These are phyloP conservation scores for Mesochorus sp. DNA, from an alignment of 2,888 invertebrate species.

Conservation along the genomic window DNA sequence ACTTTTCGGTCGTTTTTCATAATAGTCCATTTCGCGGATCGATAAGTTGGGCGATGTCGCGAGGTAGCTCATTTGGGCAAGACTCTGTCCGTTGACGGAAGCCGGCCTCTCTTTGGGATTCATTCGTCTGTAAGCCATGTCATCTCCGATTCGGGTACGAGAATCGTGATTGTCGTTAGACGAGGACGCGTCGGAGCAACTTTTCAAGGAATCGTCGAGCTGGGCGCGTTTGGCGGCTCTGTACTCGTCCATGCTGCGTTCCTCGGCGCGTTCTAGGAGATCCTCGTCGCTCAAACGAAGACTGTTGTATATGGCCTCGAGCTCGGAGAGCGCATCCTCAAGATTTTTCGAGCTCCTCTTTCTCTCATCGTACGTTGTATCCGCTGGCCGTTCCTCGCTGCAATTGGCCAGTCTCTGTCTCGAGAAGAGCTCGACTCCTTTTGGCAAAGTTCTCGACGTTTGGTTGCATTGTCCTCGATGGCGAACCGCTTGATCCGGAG, in stretches of 20 bases:
- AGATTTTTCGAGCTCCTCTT: slow-evolving; percentile 89
- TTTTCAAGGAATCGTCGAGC: slow-evolving; percentile 69
- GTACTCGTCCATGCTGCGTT: slow-evolving; percentile 86
- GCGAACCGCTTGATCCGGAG: too few species aligned
- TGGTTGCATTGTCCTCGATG: slow-evolving; percentile 20
- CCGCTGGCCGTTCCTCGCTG: slow-evolving; percentile 42
- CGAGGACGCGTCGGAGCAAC: slow-evolving; percentile 44
- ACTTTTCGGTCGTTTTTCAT: slow-evolving; percentile 69
- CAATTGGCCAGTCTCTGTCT: slow-evolving; percentile 27
- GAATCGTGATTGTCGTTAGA: slow-evolving; percentile 40
- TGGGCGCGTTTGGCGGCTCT: slow-evolving; percentile 40
- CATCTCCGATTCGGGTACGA: slow-evolving; percentile 85
- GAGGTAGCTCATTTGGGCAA: slow-evolving; percentile 87
- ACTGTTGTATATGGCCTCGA: slow-evolving; percentile 96
- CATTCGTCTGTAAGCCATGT: slow-evolving; percentile 91
- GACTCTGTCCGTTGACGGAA: slow-evolving; percentile 77
- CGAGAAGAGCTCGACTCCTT: slow-evolving; percentile 48
- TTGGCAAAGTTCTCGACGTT: slow-evolving; percentile 31
- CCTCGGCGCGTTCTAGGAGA: slow-evolving; percentile 90
- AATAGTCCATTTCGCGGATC: slow-evolving; percentile 62
- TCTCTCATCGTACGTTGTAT: slow-evolving; percentile 82
- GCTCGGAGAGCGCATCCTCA: slow-evolving; percentile 93
- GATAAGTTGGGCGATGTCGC: slow-evolving; percentile 87
- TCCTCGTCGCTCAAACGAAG: slow-evolving; percentile 93
- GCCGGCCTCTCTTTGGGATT: slow-evolving; percentile 84